Conservation (phyloP, 1,140 invertebrate genomes). For the Drosophila sturtevanti region DNA sequence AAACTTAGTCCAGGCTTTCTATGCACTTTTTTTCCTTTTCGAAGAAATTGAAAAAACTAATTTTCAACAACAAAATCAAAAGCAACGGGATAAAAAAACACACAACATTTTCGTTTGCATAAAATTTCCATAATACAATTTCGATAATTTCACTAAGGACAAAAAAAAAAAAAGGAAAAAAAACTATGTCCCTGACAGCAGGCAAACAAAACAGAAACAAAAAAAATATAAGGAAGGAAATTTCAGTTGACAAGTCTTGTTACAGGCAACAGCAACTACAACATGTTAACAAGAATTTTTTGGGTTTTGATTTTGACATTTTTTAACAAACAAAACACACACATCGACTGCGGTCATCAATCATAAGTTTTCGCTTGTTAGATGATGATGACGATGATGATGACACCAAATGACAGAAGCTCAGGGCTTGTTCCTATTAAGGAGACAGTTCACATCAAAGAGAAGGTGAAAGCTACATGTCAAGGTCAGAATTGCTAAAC, state of each 20-base stretch:
- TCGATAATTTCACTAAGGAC: constrained; percentile 43
- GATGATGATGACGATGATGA: neutral
- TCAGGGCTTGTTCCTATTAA: neutral
- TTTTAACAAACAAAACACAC: constrained; percentile 1
- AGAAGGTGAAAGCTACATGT: neutral
- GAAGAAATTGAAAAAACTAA: constrained; percentile 57
- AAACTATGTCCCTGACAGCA: constrained; percentile 4
- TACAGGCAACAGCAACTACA: constrained; percentile 11
- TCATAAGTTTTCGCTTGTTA: constrained; percentile 7
- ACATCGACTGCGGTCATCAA: constrained; percentile 11
- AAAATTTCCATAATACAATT: constrained; percentile 60
- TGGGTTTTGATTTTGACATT: constrained; percentile 12
- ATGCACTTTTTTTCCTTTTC: constrained; percentile 15
- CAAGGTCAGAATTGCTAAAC: neutral
- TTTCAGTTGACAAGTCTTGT: constrained; percentile 2
- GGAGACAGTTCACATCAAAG: neutral
- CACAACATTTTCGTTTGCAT: constrained; percentile 35
- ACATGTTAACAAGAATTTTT: constrained; percentile 13
- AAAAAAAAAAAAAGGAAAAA: neutral
- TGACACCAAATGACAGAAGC: neutral
- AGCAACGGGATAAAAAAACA: constrained; percentile 29
- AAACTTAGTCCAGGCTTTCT: constrained; percentile 34
- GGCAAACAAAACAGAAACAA: neutral
- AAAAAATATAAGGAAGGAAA: neutral
- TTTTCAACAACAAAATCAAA: constrained; percentile 51